These are phyloP conservation scores for Rhinogobio ventralis DNA, from an alignment of 2,797 vertebrate species.

Conservation along the genomic window DNA sequence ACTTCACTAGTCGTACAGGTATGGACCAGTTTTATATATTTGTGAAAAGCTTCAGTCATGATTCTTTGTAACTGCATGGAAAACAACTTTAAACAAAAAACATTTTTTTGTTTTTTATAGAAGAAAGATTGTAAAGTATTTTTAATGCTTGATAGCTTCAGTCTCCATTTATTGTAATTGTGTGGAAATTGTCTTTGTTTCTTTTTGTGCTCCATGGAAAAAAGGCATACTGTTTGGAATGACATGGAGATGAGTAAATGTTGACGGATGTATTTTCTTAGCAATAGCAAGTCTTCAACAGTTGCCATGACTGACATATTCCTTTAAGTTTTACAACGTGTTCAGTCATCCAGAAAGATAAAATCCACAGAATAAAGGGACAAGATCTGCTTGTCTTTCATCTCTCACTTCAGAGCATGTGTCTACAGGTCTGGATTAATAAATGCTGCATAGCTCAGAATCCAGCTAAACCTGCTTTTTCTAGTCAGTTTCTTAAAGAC, in stretches of 20 bases:
- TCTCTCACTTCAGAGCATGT: conserved; percentile 13
- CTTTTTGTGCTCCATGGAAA: background rate
- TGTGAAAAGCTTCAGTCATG: background rate
- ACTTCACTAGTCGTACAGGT: background rate
- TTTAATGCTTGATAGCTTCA: background rate
- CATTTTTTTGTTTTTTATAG: background rate
- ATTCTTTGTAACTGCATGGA: background rate
- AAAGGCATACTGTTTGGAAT: background rate
- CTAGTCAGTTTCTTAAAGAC: background rate
- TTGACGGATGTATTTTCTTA: background rate
- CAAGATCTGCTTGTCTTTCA: background rate
- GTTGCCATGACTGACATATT: too few species aligned
- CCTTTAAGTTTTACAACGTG: background rate
- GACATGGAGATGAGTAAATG: background rate
- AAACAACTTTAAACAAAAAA: too few species aligned
- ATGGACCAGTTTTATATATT: background rate
- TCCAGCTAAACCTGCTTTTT: background rate
- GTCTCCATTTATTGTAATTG: background rate
- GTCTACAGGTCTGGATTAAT: conserved; percentile 10
- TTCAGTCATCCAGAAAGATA: background rate
- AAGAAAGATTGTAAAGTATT: background rate
- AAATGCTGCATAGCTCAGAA: background rate
- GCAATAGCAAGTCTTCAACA: background rate
- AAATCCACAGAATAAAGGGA: background rate
- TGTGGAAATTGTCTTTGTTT: background rate